Conservation (phyloP, 2,888 invertebrate genomes). For the Stenotaenia linearis region DNA sequence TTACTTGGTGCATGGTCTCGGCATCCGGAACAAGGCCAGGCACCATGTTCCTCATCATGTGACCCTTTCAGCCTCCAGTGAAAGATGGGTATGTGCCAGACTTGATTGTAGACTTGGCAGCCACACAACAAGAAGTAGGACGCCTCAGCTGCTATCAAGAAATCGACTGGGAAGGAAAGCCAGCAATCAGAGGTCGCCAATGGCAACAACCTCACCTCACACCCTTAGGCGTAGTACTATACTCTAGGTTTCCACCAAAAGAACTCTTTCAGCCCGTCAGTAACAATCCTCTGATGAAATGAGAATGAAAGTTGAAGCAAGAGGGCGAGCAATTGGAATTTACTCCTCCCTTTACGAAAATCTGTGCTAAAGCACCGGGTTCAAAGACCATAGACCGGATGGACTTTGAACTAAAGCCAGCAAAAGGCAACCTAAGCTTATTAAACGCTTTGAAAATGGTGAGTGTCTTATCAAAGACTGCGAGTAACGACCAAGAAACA, state of each 20-base stretch:
- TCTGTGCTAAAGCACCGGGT: neutral
- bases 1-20: neutral
- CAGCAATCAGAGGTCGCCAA: slow-evolving; percentile 20
- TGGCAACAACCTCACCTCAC: slow-evolving; percentile 20
- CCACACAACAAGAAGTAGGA: slow-evolving; percentile 26
- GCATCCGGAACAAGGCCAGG: slow-evolving; percentile 26
- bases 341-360: neutral
- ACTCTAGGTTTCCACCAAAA: neutral
- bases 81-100: slow-evolving; percentile 16
- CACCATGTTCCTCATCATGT: slow-evolving; percentile 24
- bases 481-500: slow-evolving; percentile 1
- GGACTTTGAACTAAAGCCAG: slow-evolving; percentile 20
- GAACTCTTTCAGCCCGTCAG: neutral
- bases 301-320: slow-evolving; percentile 1
- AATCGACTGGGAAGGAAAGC: slow-evolving; percentile 23
- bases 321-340: neutral
- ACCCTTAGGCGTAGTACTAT: neutral
- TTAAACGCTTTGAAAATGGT: slow-evolving; percentile 3
- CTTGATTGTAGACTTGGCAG: slow-evolving; percentile 19
- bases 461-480: neutral
- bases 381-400: slow-evolving; percentile 7
- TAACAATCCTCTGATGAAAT: neutral
- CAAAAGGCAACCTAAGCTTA: slow-evolving; percentile 23
- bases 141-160: slow-evolving; percentile 26
- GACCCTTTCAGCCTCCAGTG: slow-evolving; percentile 21